Evolutionary conservation across 2,888 invertebrate species (phyloP).

Genomic region (Thysanoteuthis rhombus): DNA sequence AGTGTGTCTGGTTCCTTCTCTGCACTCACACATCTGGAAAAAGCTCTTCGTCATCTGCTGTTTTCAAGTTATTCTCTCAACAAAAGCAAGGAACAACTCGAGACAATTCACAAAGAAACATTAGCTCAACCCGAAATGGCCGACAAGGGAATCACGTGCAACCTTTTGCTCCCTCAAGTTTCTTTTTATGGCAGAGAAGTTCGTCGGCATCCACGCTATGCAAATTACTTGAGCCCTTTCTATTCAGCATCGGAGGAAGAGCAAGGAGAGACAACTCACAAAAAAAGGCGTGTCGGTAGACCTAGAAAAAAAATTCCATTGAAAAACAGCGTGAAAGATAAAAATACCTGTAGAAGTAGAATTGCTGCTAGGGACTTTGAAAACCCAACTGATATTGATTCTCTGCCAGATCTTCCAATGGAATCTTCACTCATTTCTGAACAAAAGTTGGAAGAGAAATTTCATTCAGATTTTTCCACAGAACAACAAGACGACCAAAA

Average conservation of each 20-base stretch:
- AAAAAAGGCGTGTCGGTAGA: conserved; percentile 17
- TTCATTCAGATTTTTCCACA: not conserved
- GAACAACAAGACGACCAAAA: not conserved
- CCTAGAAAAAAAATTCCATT: not conserved
- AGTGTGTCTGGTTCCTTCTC: conserved; percentile 23
- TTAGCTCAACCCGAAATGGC: conserved; percentile 1
- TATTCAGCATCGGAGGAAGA: not conserved
- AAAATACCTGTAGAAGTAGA: not conserved
- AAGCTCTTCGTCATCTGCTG: conserved; percentile 12
- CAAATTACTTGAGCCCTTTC: not conserved
- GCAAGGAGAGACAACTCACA: not conserved
- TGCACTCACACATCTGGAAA: conserved; percentile 17
- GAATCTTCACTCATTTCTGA: not conserved
- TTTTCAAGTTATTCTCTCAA: not conserved
- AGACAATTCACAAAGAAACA: not conserved
- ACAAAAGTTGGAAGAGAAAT: not conserved
- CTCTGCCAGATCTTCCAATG: not conserved
- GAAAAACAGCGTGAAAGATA: not conserved
- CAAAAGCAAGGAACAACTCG: not conserved
- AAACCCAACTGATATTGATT: not conserved
- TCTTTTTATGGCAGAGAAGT: conserved; percentile 38
- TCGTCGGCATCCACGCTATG: conserved; percentile 30
- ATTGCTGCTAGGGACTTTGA: not conserved
- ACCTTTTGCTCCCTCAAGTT: conserved; percentile 36
- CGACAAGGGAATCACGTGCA: conserved; percentile 37